These are phyloP conservation scores for Limulus polyphemus DNA, from an alignment of 2,888 invertebrate genomes.

Conservation along the genomic window DNA sequence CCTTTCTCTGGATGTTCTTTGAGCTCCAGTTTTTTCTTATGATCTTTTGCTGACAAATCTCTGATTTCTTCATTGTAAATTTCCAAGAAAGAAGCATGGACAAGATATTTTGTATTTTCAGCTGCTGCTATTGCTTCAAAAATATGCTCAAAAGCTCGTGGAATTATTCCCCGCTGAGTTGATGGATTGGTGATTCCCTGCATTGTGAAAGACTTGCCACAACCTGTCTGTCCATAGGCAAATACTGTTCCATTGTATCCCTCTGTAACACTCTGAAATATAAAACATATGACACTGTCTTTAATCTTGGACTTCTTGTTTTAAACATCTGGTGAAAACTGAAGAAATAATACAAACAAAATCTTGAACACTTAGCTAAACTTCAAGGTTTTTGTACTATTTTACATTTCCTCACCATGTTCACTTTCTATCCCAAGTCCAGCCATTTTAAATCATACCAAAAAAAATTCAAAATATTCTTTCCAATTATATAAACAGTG, in stretches of 20 bases:
- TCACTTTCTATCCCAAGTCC: too few species aligned
- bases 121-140: slow-evolving; percentile 71
- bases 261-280: slow-evolving; percentile 68
- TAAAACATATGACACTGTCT: too few species aligned
- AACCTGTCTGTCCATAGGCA: slow-evolving; percentile 85
- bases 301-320: too few species aligned
- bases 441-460: too few species aligned
- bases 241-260: slow-evolving; percentile 88
- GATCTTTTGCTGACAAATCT: slow-evolving; percentile 50
- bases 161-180: slow-evolving; percentile 41
- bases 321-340: too few species aligned
- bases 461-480: too few species aligned
- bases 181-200: slow-evolving; percentile 50
- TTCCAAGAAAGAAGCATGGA: slow-evolving; percentile 65
- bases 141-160: slow-evolving; percentile 68
- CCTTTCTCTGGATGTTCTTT: slow-evolving; percentile 54
- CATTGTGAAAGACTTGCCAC: slow-evolving; percentile 84
- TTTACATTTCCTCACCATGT: too few species aligned
- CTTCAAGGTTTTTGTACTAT: too few species aligned
- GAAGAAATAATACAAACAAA: too few species aligned
- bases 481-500: too few species aligned
- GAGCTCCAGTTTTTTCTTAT: slow-evolving; percentile 48
- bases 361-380: too few species aligned
- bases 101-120: slow-evolving; percentile 53
- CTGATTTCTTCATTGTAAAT: slow-evolving; percentile 71